Evolutionary conservation across 2,888 invertebrate species (phyloP).

Genomic region (Papilio demoleus): DNA sequence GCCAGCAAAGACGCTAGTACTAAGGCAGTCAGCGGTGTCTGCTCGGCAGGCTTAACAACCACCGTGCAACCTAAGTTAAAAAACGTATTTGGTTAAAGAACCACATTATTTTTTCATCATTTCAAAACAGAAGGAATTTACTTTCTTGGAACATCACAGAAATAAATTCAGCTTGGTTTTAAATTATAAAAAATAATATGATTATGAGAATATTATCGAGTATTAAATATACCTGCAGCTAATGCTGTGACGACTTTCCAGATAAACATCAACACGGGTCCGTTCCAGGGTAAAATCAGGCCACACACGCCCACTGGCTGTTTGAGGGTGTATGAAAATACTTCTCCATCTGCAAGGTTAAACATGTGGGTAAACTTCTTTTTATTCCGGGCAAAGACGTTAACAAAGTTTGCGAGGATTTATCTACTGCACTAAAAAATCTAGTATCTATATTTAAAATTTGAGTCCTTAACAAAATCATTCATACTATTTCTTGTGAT

Average conservation of each 20-base stretch:
- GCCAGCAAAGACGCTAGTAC: conserved; percentile 90
- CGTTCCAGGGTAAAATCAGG: conserved; percentile 96
- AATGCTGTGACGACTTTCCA: conserved; percentile 93
- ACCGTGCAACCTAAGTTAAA: conserved; percentile 86
- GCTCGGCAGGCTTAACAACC: conserved; percentile 96
- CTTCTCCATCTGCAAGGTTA: conserved; percentile 84
- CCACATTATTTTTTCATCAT: too few species aligned
- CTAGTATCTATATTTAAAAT: too few species aligned
- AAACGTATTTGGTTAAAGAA: too few species aligned
- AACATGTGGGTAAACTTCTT: not conserved
- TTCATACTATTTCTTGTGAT: not conserved
- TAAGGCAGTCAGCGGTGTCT: conserved; percentile 94
- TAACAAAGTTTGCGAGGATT: too few species aligned
- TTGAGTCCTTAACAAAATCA: too few species aligned
- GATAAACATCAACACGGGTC: conserved; percentile 92
- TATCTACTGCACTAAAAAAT: too few species aligned
- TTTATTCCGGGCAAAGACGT: too few species aligned
- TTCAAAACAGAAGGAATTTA: not conserved
- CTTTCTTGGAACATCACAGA: not conserved
- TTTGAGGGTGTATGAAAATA: conserved; percentile 86
- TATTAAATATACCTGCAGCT: conserved; percentile 64
- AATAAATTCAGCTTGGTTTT: too few species aligned
- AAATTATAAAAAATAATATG: too few species aligned
- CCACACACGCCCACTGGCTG: conserved; percentile 88
- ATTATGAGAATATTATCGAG: too few species aligned